A percentile compares a stretch with the other conserved stretches of the same genome.
phyloP scores from a whole-genome alignment of 2,113 vertebrate genomes.

The zebrafish (Danio rerio) region DNA sequence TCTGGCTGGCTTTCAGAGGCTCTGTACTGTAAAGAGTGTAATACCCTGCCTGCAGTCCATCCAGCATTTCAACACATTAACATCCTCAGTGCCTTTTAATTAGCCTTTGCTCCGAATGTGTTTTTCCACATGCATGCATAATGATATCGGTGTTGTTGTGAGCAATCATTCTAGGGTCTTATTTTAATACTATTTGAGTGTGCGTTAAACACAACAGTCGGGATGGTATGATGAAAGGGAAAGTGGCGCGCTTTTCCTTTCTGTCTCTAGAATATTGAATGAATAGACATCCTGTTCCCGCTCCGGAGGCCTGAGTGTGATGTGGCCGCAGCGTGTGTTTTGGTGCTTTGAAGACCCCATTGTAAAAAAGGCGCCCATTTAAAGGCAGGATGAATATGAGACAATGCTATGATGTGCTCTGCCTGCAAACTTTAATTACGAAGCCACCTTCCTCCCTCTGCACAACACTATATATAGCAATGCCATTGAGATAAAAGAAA shows the following conservation, averaged over 20 bases:
- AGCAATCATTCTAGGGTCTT: slow-evolving; percentile 29
- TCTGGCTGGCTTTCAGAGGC: slow-evolving; percentile 11
- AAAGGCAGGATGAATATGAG: slow-evolving; percentile 36
- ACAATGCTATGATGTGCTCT: slow-evolving; percentile 44
- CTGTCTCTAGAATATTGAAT: slow-evolving; percentile 4
- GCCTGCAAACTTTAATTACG: slow-evolving; percentile 69
- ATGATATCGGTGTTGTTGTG: slow-evolving; percentile 8
- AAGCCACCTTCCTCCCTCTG: slow-evolving; percentile 62
- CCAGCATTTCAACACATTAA: slow-evolving; percentile 41
- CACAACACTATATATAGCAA: slow-evolving; percentile 61
- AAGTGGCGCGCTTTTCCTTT: slow-evolving; percentile 24
- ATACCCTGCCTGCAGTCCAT: neutral
- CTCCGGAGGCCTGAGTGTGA: slow-evolving; percentile 4
- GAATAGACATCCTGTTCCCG: slow-evolving; percentile 25
- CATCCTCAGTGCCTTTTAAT: slow-evolving; percentile 25
- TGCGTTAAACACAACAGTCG: neutral
- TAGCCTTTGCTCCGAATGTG: slow-evolving; percentile 30
- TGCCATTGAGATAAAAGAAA: slow-evolving; percentile 51
- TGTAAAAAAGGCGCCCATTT: slow-evolving; percentile 17
- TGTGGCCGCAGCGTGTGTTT: slow-evolving; percentile 20
- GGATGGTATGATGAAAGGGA: slow-evolving; percentile 34
- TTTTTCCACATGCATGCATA: slow-evolving; percentile 42
- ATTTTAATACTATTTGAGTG: slow-evolving; percentile 28
- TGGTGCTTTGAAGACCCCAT: slow-evolving; percentile 28
- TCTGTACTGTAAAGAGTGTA: neutral